Base-by-base conservation (phyloP, 2,888 invertebrate species). In the Nudaria mundana region DNA sequence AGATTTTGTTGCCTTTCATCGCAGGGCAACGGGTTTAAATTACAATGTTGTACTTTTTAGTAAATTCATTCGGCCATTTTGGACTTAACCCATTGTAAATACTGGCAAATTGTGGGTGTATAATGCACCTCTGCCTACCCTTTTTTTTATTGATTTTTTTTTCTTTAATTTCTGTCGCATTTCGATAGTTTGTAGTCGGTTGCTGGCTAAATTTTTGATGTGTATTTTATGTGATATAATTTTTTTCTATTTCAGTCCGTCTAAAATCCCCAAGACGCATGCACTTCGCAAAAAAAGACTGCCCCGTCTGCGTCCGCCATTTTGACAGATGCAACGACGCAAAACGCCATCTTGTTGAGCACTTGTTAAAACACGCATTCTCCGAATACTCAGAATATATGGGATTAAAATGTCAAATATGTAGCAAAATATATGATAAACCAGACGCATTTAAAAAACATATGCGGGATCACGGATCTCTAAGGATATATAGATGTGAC, bases 331-430 rank as follows among this genome's bases (percentile, higher is more conserved):
- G 50, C 0, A 63, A 67, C 30, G 82, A 83, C 8, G 49, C 51
- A 5, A 82, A 83, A 14, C 31, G 81, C 0, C 85, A 86, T 23
- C 29, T 77, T 0, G 68, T 83, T 0, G 82, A 85, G 8, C 86
- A 86, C 18, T 34, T 86, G 0, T 42, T 82, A 0, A 7, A n/a
- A 0, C 72, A 84, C 10, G 83, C 85, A 0, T 61, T 57, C 18
- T 18, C 42, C 0, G 54, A 55, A 2, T 53, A 55, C 0, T 0
- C 2, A 0, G 3, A 8, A 0, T 24, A 48, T 5, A 29, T 14
- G 0, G 11, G n/a, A 0, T 18, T 72, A 0, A 35, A 14, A n/a
- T 70, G 79, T n/a, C 77, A 81, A 29, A 54, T 81, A 1, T 85
- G 84, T 37, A 14, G 13, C 0, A 16, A 26, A 0, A n/a, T 13